phyloP scores from a whole-genome alignment of 2,113 vertebrate genomes.

The Lethenteron reissneri region DNA sequence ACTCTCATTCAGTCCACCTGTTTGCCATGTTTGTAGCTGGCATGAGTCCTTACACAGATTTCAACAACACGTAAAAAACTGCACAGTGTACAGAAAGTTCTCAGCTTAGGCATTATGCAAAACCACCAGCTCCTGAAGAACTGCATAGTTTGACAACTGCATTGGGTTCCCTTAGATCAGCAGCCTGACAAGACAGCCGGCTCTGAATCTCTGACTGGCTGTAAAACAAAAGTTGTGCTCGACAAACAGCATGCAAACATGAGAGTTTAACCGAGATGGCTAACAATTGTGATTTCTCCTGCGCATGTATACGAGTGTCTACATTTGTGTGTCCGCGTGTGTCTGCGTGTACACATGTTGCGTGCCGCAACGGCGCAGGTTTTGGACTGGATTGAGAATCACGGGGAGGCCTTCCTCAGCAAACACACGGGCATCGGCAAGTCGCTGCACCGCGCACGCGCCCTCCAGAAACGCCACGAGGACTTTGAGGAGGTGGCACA shows the following conservation, averaged over 20 bases:
- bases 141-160: too few species aligned
- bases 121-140: too few species aligned
- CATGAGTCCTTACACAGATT: too few species aligned
- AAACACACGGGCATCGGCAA: constrained; percentile 94
- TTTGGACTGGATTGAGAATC: constrained; percentile 96
- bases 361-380: constrained; percentile 27
- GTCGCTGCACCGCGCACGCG: constrained; percentile 75
- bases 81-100: too few species aligned
- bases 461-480: constrained; percentile 83
- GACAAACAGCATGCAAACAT: background rate
- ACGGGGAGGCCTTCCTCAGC: constrained; percentile 87
- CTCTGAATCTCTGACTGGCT: too few species aligned
- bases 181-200: too few species aligned
- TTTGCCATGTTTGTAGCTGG: too few species aligned
- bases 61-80: too few species aligned
- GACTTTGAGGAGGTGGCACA: constrained; percentile 96
- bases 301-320: background rate
- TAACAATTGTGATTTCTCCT: background rate
- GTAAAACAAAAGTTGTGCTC: background rate
- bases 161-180: too few species aligned
- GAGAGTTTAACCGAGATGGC: background rate
- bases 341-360: background rate
- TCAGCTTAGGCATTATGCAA: too few species aligned
- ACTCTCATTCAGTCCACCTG: too few species aligned
- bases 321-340: background rate